phyloP scores from a whole-genome alignment of 2,888 invertebrate species.

The Morinoia aosen region DNA sequence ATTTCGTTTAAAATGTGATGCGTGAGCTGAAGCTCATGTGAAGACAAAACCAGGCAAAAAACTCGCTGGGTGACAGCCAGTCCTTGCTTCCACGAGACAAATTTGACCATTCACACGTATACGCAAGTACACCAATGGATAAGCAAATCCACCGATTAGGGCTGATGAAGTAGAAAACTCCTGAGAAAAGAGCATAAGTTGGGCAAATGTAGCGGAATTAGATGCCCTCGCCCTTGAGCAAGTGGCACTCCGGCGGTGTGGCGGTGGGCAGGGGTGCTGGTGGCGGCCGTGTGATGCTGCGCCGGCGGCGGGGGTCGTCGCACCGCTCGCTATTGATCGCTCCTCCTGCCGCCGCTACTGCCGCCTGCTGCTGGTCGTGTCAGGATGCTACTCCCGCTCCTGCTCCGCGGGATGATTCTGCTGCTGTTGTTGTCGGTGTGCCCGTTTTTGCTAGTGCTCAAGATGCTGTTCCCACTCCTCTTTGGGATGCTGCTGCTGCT shows the following conservation, averaged over 20 bases:
- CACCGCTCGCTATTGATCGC: conserved; percentile 2
- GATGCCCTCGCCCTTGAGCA: background rate
- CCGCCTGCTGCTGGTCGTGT: background rate
- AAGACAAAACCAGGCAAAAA: too few species aligned
- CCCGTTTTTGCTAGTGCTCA: too few species aligned
- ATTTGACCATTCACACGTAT: too few species aligned
- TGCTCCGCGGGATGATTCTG: background rate
- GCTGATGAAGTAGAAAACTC: too few species aligned
- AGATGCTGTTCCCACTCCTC: too few species aligned
- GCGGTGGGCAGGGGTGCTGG: background rate
- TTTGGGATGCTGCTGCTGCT: background rate
- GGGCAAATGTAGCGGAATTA: background rate
- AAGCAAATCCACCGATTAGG: too few species aligned
- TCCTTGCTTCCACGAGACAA: too few species aligned
- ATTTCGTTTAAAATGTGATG: too few species aligned
- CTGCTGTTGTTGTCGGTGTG: background rate
- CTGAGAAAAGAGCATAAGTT: too few species aligned
- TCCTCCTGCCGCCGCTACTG: background rate
- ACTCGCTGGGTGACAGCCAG: too few species aligned
- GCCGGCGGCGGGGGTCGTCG: conserved; percentile 4
- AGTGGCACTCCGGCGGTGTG: background rate
- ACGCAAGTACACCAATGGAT: too few species aligned
- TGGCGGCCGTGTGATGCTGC: background rate
- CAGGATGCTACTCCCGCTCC: background rate
- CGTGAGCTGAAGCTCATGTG: too few species aligned